A percentile compares a stretch with the other conserved stretches of the same genome.
Conservation (phyloP, 2,888 invertebrate genomes). For the Eulithis prunata region DNA sequence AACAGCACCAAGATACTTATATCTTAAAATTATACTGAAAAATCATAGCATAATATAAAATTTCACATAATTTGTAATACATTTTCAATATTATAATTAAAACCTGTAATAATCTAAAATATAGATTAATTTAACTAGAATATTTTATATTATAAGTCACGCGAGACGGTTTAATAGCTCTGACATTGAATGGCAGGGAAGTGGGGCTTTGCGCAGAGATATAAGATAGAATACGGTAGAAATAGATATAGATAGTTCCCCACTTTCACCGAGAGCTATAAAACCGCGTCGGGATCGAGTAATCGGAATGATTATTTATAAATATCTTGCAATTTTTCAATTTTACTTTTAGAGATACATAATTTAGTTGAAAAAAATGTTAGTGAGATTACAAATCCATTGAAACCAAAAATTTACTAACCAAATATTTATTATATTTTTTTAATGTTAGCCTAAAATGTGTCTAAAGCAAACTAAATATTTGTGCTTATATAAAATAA, state of each 20-base stretch:
- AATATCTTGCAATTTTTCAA: no score
- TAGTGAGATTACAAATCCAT: conserved; percentile 30
- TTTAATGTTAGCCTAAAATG: not conserved
- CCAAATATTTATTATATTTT: not conserved
- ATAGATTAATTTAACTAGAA: not conserved
- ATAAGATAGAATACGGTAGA: no score
- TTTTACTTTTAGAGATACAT: not conserved
- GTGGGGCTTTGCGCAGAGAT: no score
- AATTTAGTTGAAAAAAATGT: not conserved
- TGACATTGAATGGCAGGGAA: no score
- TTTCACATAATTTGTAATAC: conserved; percentile 18
- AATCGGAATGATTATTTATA: not conserved
- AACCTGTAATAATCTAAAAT: conserved; percentile 1
- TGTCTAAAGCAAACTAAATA: no score
- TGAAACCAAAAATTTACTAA: no score
- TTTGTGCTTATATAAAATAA: no score
- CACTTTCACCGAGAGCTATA: no score
- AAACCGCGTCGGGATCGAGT: not conserved
- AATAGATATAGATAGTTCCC: no score
- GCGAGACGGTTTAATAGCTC: no score
- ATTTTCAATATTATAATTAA: not conserved
- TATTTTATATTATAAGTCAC: no score
- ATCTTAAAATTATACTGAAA: conserved; percentile 23
- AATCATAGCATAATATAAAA: not conserved
- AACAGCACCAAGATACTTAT: conserved; percentile 22